Conservation (phyloP, 2,888 invertebrate genomes). For the Euproctis similis region DNA sequence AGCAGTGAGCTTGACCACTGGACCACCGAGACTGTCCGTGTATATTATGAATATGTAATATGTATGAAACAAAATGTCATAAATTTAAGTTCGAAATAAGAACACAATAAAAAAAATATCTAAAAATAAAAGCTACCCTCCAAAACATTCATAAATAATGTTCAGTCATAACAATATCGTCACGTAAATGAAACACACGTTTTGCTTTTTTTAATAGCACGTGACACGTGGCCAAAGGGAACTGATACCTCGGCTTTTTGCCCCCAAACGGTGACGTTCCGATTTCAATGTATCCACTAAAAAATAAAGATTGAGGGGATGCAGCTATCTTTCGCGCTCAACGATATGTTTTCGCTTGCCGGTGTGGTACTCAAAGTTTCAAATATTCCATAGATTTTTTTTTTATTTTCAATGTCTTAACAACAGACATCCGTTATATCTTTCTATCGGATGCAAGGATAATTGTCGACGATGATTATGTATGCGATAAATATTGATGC, state of each 20-base stretch:
- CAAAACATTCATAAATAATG: constrained; percentile 50
- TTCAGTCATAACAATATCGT: constrained; percentile 71
- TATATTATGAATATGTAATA: no score
- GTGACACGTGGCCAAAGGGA: constrained; percentile 30
- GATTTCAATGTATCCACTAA: constrained; percentile 29
- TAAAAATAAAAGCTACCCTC: constrained; percentile 13
- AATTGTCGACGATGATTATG: no score
- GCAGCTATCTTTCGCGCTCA: constrained; percentile 66
- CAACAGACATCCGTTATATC: no score
- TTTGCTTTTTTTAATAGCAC: constrained; percentile 46
- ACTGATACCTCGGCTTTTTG: constrained; percentile 34
- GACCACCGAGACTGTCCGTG: no score
- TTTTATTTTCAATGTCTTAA: no score
- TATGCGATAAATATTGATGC: no score
- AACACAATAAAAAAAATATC: background rate
- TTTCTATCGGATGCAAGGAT: no score
- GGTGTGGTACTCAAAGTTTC: constrained; percentile 40
- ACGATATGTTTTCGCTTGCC: constrained; percentile 60
- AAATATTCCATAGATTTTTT: no score
- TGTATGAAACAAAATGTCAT: background rate
- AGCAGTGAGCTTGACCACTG: no score
- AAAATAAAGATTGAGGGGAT: constrained; percentile 45
- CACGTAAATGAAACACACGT: constrained; percentile 70
- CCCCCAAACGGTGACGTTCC: constrained; percentile 39
- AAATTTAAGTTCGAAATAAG: background rate